Evolutionary conservation across 2,797 vertebrate genomes (phyloP).

Genomic region (Hydrolagus colliei): DNA sequence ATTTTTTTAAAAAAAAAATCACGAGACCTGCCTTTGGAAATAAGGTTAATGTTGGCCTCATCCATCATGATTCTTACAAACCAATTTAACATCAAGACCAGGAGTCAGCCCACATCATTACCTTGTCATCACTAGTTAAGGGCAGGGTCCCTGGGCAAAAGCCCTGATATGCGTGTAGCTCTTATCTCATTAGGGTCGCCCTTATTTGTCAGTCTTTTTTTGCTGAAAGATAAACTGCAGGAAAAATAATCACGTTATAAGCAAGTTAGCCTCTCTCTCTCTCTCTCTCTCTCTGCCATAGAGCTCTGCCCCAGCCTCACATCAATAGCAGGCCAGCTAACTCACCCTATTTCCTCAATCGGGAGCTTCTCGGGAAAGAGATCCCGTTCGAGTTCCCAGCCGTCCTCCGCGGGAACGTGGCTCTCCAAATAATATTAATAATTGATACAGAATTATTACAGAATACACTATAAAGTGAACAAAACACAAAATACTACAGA

Average conservation of each 20-base stretch:
- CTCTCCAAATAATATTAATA: no score
- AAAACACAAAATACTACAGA: no score
- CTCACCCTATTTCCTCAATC: no score
- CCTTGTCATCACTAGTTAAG: constrained; percentile 99
- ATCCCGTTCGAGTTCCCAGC: no score
- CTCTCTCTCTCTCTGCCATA: constrained; percentile 41
- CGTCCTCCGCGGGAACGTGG: no score
- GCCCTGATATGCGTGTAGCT: constrained; percentile 77
- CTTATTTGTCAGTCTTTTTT: constrained; percentile 90
- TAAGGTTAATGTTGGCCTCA: constrained; percentile 82
- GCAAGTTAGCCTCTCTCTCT: constrained; percentile 45
- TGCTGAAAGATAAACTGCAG: constrained; percentile 88
- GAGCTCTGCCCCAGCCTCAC: constrained; percentile 19
- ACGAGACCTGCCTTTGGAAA: constrained; percentile 85
- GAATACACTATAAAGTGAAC: no score
- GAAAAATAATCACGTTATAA: constrained; percentile 78
- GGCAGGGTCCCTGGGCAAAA: constrained; percentile 75
- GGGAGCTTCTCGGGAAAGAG: no score
- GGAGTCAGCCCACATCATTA: constrained; percentile 89
- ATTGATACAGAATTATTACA: no score
- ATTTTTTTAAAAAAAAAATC: constrained; percentile 66
- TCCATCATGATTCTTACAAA: constrained; percentile 99
- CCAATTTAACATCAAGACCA: constrained; percentile 93
- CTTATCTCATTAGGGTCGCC: constrained; percentile 94
- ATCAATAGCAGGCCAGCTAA: no score